A percentile compares a stretch with the other conserved stretches of the same genome.
phyloP scores from a whole-genome alignment of 2,113 vertebrate genomes.

The Notothenia coriiceps region DNA sequence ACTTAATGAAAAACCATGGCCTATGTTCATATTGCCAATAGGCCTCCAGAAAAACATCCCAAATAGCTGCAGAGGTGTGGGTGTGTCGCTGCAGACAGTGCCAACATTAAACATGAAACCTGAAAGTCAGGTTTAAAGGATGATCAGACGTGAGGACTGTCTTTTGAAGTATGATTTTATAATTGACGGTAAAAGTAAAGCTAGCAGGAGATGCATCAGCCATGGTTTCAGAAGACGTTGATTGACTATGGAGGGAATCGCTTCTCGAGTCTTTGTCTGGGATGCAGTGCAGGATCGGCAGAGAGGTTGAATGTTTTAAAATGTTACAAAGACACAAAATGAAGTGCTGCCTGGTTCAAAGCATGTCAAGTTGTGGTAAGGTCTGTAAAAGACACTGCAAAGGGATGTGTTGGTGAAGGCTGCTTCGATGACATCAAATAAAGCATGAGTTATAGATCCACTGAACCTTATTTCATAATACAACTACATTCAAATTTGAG shows the following conservation, averaged over 20 bases:
- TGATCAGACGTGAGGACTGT: background rate
- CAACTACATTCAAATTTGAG: no score
- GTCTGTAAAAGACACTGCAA: no score
- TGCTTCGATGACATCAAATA: no score
- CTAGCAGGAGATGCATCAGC: no score
- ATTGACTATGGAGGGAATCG: background rate
- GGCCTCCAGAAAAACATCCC: background rate
- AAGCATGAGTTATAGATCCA: no score
- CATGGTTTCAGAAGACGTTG: no score
- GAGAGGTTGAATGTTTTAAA: background rate
- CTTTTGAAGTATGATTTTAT: background rate
- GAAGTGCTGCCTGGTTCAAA: no score
- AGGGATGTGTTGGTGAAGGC: no score
- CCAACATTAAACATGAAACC: slow-evolving; percentile 1
- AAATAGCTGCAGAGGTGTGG: background rate
- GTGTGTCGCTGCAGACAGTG: background rate
- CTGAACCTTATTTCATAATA: no score
- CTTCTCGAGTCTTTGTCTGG: background rate
- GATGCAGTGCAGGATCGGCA: background rate
- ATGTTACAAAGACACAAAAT: background rate
- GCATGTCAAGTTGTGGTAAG: no score
- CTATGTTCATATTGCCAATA: background rate
- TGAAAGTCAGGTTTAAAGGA: background rate
- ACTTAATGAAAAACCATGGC: background rate
- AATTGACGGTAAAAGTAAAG: no score